Evolutionary conservation across 2,888 invertebrate genomes (phyloP).

Genomic region (Ryuthela nishihirai): DNA sequence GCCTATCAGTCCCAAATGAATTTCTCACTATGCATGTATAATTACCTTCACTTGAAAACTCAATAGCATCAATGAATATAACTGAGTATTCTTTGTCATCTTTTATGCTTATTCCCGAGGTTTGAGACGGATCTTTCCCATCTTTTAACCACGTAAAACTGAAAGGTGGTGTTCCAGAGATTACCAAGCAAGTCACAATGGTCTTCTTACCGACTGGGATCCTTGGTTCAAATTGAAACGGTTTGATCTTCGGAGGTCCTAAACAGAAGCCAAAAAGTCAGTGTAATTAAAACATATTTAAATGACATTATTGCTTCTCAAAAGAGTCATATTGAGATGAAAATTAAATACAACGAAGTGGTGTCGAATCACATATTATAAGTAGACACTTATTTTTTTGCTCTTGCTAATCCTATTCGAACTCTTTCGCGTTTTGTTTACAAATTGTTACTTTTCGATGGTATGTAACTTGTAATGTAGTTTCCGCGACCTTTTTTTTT

Average conservation of each 20-base stretch:
- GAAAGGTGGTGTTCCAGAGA: slow-evolving; percentile 30
- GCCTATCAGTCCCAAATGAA: slow-evolving; percentile 1
- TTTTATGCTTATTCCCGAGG: neutral
- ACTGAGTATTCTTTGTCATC: neutral
- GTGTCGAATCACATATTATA: too few species aligned
- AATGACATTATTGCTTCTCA: too few species aligned
- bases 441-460: too few species aligned
- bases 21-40: slow-evolving; percentile 22
- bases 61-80: slow-evolving; percentile 10
- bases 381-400: too few species aligned
- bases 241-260: neutral
- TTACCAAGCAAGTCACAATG: slow-evolving; percentile 30
- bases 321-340: too few species aligned
- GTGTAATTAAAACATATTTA: too few species aligned
- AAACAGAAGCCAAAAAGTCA: too few species aligned
- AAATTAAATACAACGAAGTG: too few species aligned
- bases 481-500: too few species aligned
- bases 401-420: too few species aligned
- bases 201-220: slow-evolving; percentile 21
- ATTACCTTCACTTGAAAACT: slow-evolving; percentile 4
- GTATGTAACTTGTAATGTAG: too few species aligned
- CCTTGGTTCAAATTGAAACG: neutral
- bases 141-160: slow-evolving; percentile 28
- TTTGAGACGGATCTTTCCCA: neutral
- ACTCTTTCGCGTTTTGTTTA: too few species aligned